These are phyloP conservation scores for Lordiphosa andalusiaca DNA, from an alignment of 2,888 invertebrate species.

Conservation along the genomic window DNA sequence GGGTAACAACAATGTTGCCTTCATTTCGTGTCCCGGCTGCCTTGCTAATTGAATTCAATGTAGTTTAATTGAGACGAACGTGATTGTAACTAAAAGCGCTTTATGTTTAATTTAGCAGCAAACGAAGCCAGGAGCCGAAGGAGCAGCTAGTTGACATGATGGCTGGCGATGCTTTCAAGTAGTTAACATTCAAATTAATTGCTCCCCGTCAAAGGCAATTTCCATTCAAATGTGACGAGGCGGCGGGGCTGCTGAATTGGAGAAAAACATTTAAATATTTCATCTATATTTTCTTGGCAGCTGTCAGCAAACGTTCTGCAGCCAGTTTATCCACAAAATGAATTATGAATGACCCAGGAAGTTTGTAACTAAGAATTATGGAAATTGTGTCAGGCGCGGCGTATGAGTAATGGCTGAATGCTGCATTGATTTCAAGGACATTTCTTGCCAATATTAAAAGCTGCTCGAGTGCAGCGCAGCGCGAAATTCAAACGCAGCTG, in stretches of 20 bases:
- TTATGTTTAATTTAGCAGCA: slow-evolving; percentile 72
- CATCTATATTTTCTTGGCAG: slow-evolving; percentile 42
- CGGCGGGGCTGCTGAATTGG: slow-evolving; percentile 6
- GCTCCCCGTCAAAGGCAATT: slow-evolving; percentile 58
- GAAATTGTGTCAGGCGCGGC: slow-evolving; percentile 57
- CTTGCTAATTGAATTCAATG: slow-evolving; percentile 72
- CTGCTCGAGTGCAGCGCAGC: slow-evolving; percentile 58
- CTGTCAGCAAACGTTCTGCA: slow-evolving; percentile 53
- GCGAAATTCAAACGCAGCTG: slow-evolving; percentile 72
- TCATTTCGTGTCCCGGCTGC: slow-evolving; percentile 51
- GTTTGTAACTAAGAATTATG: slow-evolving; percentile 21
- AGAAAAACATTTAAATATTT: slow-evolving; percentile 62
- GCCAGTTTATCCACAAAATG: slow-evolving; percentile 50
- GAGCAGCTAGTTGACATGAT: slow-evolving; percentile 39
- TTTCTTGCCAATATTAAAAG: slow-evolving; percentile 60
- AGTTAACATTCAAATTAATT: slow-evolving; percentile 67
- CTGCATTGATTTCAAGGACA: slow-evolving; percentile 58
- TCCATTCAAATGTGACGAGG: slow-evolving; percentile 14
- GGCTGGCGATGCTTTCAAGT: slow-evolving; percentile 56
- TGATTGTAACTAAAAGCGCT: slow-evolving; percentile 73
- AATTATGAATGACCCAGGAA: slow-evolving; percentile 58
- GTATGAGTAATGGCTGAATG: slow-evolving; percentile 64
- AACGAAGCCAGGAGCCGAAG: slow-evolving; percentile 24
- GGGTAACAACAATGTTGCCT: slow-evolving; percentile 66
- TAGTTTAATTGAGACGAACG: slow-evolving; percentile 75